Evolutionary conservation across 2,888 invertebrate genomes (phyloP).

Genomic region (Phyllotreta striolata): DNA sequence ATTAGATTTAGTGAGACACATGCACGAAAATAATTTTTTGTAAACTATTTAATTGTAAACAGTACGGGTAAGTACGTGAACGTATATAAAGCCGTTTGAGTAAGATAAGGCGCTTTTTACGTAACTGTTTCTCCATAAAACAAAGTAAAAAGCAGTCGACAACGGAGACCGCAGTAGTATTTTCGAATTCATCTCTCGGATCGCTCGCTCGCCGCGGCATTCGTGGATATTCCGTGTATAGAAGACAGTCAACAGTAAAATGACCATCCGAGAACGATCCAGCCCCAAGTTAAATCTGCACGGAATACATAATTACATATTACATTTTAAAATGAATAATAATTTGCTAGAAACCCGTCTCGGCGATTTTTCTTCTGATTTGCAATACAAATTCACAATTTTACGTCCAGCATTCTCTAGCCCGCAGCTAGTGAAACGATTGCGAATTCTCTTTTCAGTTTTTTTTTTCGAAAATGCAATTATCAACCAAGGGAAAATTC

Average conservation of each 20-base stretch:
- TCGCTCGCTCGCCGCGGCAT: slow-evolving; percentile 14
- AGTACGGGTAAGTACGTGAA: too few relatives aligned
- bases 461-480: too few relatives aligned
- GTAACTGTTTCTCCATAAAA: too few relatives aligned
- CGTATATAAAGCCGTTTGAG: too few relatives aligned
- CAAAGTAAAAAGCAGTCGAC: background rate
- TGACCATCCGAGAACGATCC: slow-evolving; percentile 38
- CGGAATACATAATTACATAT: slow-evolving; percentile 46
- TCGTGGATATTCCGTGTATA: slow-evolving; percentile 30
- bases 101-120: too few relatives aligned
- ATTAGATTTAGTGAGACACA: slow-evolving; percentile 12
- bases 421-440: slow-evolving; percentile 19
- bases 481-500: too few relatives aligned
- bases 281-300: slow-evolving; percentile 41
- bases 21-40: slow-evolving; percentile 16
- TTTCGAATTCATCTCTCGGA: slow-evolving; percentile 30
- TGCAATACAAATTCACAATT: slow-evolving; percentile 39
- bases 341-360: slow-evolving; percentile 39
- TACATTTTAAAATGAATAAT: slow-evolving; percentile 44
- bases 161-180: slow-evolving; percentile 14
- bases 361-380: slow-evolving; percentile 35
- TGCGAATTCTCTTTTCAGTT: slow-evolving; percentile 3
- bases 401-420: slow-evolving; percentile 28
- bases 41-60: slow-evolving; percentile 2
- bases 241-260: slow-evolving; percentile 36